Conservation (phyloP, 2,797 vertebrate genomes). For the Lutjanus argentimaculatus region DNA sequence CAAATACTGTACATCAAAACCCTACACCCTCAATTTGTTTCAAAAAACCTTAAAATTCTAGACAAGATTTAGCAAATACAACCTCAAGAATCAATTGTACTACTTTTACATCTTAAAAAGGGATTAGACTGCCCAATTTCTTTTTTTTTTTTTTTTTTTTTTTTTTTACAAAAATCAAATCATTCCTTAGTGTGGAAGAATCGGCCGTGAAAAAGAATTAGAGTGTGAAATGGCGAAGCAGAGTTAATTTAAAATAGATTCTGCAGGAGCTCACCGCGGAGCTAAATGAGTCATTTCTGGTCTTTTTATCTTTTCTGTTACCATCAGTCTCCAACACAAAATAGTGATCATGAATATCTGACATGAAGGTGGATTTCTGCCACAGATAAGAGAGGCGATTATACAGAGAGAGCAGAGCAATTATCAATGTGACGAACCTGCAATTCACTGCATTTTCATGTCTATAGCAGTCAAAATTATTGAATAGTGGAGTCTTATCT, state of each 20-base stretch:
- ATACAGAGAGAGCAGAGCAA: background rate
- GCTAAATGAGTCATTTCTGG: slow-evolving; percentile 19
- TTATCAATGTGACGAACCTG: background rate
- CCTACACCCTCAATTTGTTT: background rate
- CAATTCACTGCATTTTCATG: background rate
- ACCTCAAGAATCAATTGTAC: background rate
- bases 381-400: slow-evolving; percentile 15
- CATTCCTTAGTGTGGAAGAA: background rate
- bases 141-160: background rate
- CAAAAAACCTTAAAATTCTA: background rate
- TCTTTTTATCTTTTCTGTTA: slow-evolving; percentile 24
- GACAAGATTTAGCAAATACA: background rate
- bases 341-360: slow-evolving; percentile 24
- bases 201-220: slow-evolving; percentile 2
- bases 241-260: slow-evolving; percentile 14
- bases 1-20: slow-evolving; percentile 1
- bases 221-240: slow-evolving; percentile 15
- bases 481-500: background rate
- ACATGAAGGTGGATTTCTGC: slow-evolving; percentile 22
- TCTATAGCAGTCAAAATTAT: background rate
- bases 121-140: background rate
- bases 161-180: background rate
- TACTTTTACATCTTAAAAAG: background rate
- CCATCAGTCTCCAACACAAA: slow-evolving; percentile 30
- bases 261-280: background rate